phyloP scores from a whole-genome alignment of 2,888 invertebrate species.

The Callosobruchus maculatus region DNA sequence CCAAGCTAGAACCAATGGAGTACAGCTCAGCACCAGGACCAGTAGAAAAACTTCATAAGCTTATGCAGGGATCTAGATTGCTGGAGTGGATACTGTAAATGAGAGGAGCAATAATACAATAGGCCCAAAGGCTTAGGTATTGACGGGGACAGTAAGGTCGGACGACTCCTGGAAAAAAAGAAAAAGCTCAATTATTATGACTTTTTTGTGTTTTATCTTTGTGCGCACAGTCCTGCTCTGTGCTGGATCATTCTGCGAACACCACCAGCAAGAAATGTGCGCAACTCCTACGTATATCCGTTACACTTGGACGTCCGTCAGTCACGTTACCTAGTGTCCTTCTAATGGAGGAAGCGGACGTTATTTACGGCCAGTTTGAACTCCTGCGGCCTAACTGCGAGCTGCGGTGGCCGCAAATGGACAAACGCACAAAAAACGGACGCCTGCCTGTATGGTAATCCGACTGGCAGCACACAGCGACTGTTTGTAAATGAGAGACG shows the following conservation, averaged over 20 bases:
- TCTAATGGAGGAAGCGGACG: conserved; percentile 25
- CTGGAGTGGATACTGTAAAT: no score
- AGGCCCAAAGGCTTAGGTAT: no score
- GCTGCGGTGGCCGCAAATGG: conserved; percentile 9
- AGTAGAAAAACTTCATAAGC: no score
- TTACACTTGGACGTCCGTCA: background rate
- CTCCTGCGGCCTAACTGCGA: conserved; percentile 25
- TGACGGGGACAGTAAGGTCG: no score
- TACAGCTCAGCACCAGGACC: no score
- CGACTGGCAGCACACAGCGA: conserved; percentile 6
- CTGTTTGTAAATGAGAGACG: background rate
- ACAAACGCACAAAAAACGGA: background rate
- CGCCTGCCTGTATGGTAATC: conserved; percentile 25
- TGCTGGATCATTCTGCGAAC: background rate
- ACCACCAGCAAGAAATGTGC: background rate
- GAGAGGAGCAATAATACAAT: no score
- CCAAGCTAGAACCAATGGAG: no score
- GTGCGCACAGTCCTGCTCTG: background rate
- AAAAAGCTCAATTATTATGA: no score
- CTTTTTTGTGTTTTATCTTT: background rate
- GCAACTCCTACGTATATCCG: background rate
- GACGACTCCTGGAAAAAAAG: no score
- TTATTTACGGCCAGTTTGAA: conserved; percentile 35
- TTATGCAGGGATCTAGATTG: no score
- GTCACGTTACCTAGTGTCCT: conserved; percentile 9